Conservation (phyloP, 2,888 invertebrate genomes). For the Heliconius erato region DNA sequence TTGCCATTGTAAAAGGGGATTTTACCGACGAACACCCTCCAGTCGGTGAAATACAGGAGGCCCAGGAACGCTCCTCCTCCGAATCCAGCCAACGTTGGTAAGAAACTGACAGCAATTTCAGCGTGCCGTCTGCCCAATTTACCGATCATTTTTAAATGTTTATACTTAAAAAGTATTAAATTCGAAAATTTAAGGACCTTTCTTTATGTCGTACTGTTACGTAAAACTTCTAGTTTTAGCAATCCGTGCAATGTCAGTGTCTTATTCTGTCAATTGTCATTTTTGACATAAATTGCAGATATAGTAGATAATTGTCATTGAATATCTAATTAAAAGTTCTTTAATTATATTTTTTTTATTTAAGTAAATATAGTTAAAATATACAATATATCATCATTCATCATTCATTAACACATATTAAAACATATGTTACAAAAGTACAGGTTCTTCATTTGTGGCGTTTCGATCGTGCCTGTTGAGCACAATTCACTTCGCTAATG, state of each 20-base stretch:
- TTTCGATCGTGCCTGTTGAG: too few species aligned
- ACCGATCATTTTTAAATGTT: constrained; percentile 66
- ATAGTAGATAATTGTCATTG: too few species aligned
- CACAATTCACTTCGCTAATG: too few species aligned
- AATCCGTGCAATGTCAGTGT: background rate
- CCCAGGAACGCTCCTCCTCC: constrained; percentile 88
- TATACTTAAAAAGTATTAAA: background rate
- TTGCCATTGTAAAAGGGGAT: constrained; percentile 92
- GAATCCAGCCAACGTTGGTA: constrained; percentile 87
- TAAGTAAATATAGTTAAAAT: too few species aligned
- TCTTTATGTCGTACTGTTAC: background rate
- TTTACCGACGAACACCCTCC: constrained; percentile 90
- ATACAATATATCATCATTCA: background rate
- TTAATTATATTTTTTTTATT: too few species aligned
- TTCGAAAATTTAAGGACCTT: background rate
- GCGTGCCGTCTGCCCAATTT: constrained; percentile 87
- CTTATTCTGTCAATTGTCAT: background rate
- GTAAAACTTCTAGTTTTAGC: constrained; percentile 4
- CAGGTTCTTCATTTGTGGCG: too few species aligned
- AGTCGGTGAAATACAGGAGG: constrained; percentile 91
- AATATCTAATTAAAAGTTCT: too few species aligned
- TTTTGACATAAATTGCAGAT: background rate
- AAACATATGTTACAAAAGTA: background rate
- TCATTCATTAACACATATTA: background rate
- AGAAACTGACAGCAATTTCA: constrained; percentile 82